Base-by-base conservation (phyloP, 2,888 invertebrate genomes). In the Pherbina coryleti region DNA sequence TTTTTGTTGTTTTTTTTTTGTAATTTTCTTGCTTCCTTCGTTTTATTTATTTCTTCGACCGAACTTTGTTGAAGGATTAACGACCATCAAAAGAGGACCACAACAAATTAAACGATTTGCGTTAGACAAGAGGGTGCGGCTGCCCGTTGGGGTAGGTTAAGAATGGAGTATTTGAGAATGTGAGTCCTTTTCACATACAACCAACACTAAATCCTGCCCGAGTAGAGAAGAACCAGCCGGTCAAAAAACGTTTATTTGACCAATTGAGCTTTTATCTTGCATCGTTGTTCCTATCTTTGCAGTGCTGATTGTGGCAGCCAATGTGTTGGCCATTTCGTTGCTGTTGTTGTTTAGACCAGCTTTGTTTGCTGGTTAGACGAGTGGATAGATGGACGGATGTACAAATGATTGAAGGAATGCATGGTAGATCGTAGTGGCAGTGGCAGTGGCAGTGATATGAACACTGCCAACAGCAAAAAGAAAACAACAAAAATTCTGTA, bases 21-120 rank as follows among this genome's bases (percentile, higher is more conserved):
- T 55, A 11, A 5, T 17, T 31, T 44, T 11, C 51, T 53, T 34
- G n/a, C 3, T n/a, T 31, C 28, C 11, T 5, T 37, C 34, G n/a
- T n/a, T 62, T 55, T 67, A 57, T 75, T 34, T 67, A 75, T 55
- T 17, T 69, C 66, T 51, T 55, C 25, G 55, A 67, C 34, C 53
- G 75, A 53, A 75, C 55, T 72, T 25, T 34, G 62, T 83, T 84
- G 83, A 82, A 84, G 85, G 85, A 86, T 86, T 86, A 86, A 86
- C 86, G 86, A 84, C 84, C 83, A 84, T 83, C 84, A 84, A 82
- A 84, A 81, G 80, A 34, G 75, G 64, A 76, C 77, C 78, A 78
- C 81, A 84, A 83, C 83, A 84, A 75, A 66, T 75, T 75, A 75
- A 75, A 75, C 67, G 75, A 67, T 75, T 66, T 28, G 51, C 28